These are phyloP conservation scores for Caranx ignobilis DNA, from an alignment of 2,113 vertebrate genomes.

Conservation along the genomic window DNA sequence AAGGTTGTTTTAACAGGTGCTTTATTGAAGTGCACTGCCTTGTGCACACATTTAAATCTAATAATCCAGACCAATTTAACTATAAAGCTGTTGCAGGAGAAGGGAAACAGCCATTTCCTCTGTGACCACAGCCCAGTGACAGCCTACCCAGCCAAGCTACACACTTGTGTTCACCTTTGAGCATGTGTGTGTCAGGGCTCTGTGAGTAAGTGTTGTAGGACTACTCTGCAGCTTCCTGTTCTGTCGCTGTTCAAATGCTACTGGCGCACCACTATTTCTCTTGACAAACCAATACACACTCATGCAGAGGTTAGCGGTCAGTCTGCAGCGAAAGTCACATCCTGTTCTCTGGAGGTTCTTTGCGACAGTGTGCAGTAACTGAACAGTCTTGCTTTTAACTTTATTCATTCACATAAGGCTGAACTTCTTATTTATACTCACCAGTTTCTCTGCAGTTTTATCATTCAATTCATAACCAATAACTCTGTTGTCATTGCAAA, in stretches of 20 bases:
- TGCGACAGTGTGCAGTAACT: conserved; percentile 1
- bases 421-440: neutral
- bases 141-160: conserved; percentile 20
- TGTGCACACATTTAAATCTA: conserved; percentile 66
- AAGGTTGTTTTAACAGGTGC: conserved; percentile 80
- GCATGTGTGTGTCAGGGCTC: conserved; percentile 10
- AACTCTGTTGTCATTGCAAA: neutral
- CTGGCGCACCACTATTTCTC: conserved; percentile 22
- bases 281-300: conserved; percentile 44
- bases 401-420: neutral
- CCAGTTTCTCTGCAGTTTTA: too few relatives aligned
- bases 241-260: conserved; percentile 56
- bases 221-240: conserved; percentile 60
- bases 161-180: conserved; percentile 49
- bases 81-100: conserved; percentile 65
- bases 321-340: conserved; percentile 47
- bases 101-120: conserved; percentile 72
- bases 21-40: conserved; percentile 45
- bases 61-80: conserved; percentile 71
- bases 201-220: conserved; percentile 49
- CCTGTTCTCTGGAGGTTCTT: conserved; percentile 58
- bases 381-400: neutral
- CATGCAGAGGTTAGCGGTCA: conserved; percentile 33
- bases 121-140: conserved; percentile 43
- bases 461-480: neutral